Percentiles rank a stretch among this genome's conserved stretches.
Evolutionary conservation across 2,113 vertebrate genomes (phyloP).

Genomic region (Plecturocebus donacophilus): DNA sequence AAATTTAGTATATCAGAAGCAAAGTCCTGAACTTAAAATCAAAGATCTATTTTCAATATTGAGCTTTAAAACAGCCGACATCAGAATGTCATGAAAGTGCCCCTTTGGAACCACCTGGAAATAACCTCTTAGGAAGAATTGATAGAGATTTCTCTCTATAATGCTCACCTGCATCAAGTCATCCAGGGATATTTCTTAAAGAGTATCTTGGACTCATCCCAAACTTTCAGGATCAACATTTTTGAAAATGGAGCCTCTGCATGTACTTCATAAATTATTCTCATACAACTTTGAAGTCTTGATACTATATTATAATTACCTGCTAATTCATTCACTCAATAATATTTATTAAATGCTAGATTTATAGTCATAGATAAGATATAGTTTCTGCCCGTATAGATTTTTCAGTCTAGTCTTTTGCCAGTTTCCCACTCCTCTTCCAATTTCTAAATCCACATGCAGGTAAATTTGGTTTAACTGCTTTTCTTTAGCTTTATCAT

Average conservation of each 20-base stretch:
- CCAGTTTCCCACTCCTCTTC: not conserved
- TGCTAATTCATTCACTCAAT: not conserved
- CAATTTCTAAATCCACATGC: not conserved
- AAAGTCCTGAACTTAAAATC: not conserved
- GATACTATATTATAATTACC: too few species aligned
- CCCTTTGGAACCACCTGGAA: not conserved
- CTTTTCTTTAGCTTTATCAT: not conserved
- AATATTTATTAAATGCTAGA: not conserved
- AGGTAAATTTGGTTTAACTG: not conserved
- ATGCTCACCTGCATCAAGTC: not conserved
- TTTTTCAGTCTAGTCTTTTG: not conserved
- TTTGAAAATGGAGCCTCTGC: not conserved
- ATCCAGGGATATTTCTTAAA: not conserved
- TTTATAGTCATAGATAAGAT: accelerated
- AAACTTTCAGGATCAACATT: not conserved
- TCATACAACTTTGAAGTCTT: not conserved
- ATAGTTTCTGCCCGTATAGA: not conserved
- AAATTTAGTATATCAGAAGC: not conserved
- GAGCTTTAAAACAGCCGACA: not conserved
- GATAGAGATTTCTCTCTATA: not conserved
- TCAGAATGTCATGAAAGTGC: not conserved
- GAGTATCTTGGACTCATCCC: not conserved
- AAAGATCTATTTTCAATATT: not conserved
- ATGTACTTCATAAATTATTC: not conserved
- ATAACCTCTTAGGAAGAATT: not conserved